A percentile compares a stretch with the other conserved stretches of the same genome.
These are phyloP conservation scores for Melanotus villosus DNA, from an alignment of 2,888 invertebrate genomes.

Conservation along the genomic window DNA sequence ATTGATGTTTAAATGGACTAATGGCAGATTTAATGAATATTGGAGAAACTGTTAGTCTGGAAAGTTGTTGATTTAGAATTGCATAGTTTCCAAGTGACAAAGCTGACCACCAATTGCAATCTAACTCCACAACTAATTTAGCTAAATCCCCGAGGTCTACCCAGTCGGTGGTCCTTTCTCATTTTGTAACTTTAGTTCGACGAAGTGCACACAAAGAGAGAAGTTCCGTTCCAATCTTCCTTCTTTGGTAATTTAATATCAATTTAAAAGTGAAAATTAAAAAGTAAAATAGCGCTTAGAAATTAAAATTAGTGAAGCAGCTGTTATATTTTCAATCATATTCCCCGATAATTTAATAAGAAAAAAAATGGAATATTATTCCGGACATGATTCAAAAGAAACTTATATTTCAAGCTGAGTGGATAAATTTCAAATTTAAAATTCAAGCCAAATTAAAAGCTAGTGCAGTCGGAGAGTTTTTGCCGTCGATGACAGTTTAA, in stretches of 20 bases:
- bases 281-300: constrained; percentile 23
- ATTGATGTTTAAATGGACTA: no score
- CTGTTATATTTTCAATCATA: constrained; percentile 47
- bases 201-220: not conserved
- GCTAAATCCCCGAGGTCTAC: constrained; percentile 29
- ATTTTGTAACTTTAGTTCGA: not conserved
- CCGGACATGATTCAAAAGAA: constrained; percentile 45
- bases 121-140: constrained; percentile 45
- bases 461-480: constrained; percentile 54
- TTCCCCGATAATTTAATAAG: constrained; percentile 49
- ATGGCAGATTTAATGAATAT: constrained; percentile 4
- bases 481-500: constrained; percentile 59
- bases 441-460: constrained; percentile 58
- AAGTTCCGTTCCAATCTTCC: not conserved
- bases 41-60: constrained; percentile 17
- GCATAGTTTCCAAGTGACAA: constrained; percentile 36
- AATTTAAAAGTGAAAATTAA: constrained; percentile 36
- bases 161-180: constrained; percentile 28
- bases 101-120: constrained; percentile 44
- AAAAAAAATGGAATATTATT: constrained; percentile 48
- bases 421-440: constrained; percentile 54
- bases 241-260: constrained; percentile 34
- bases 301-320: constrained; percentile 46
- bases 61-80: constrained; percentile 33
- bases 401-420: constrained; percentile 50